A percentile compares a stretch with the other conserved stretches of the same genome.
These are phyloP conservation scores for Auanema freiburgensis DNA, from an alignment of 2,888 invertebrate species.

Conservation along the genomic window DNA sequence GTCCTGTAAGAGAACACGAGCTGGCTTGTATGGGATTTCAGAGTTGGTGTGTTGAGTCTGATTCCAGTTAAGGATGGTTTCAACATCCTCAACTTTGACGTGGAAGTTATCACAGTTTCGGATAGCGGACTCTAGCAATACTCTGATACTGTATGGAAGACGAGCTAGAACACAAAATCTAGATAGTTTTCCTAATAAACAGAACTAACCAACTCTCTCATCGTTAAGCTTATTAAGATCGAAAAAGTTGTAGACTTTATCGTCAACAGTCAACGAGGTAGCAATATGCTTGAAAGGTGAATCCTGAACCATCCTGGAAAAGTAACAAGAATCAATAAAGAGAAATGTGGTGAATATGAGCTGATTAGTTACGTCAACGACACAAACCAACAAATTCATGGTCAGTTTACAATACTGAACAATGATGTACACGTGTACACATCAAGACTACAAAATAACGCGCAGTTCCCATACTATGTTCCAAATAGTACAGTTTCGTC, in stretches of 20 bases:
- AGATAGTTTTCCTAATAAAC: too few species aligned
- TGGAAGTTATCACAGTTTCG: conserved; percentile 95
- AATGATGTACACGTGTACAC: too few species aligned
- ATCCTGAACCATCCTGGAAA: conserved; percentile 10
- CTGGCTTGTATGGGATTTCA: conserved; percentile 93
- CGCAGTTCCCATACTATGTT: too few species aligned
- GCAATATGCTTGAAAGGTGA: conserved; percentile 31
- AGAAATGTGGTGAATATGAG: too few species aligned
- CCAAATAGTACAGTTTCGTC: too few species aligned
- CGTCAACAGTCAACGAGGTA: conserved; percentile 46
- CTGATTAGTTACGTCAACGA: too few species aligned
- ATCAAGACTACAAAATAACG: too few species aligned
- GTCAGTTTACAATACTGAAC: too few species aligned
- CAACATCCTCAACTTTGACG: conserved; percentile 81
- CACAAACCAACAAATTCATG: too few species aligned
- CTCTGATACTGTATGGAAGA: conserved; percentile 87
- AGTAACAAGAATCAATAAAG: not conserved
- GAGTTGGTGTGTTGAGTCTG: conserved; percentile 73
- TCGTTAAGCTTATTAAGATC: conserved; percentile 77
- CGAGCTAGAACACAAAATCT: conserved; percentile 60
- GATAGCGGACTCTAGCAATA: conserved; percentile 90
- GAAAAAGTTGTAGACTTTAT: conserved; percentile 77
- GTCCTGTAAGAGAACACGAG: conserved; percentile 87
- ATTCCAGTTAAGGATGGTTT: conserved; percentile 86
- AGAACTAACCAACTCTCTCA: conserved; percentile 77